phyloP scores from a whole-genome alignment of 2,113 vertebrate species.

The Cryptoleucopteryx plumbea region DNA sequence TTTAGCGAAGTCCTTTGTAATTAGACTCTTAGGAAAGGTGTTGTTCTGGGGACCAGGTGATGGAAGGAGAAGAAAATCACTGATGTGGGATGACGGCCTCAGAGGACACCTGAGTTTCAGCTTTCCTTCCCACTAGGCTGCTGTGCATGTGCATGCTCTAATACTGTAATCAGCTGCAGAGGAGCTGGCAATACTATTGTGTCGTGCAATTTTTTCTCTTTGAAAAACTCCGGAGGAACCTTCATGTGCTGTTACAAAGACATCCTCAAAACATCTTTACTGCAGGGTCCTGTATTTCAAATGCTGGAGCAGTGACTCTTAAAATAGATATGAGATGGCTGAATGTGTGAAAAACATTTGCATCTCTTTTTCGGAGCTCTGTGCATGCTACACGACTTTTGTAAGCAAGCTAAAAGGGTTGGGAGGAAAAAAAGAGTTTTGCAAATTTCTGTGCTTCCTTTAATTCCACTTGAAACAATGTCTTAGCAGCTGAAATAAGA shows the following conservation, averaged over 20 bases:
- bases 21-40: neutral
- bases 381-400: neutral
- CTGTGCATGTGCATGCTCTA: neutral
- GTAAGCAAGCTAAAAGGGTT: neutral
- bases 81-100: neutral
- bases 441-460: neutral
- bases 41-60: neutral
- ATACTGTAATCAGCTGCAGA: neutral
- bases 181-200: neutral
- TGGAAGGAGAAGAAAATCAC: neutral
- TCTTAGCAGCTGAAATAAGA: slow-evolving; percentile 26
- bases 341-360: slow-evolving; percentile 39
- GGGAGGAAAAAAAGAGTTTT: neutral
- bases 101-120: neutral
- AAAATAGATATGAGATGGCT: slow-evolving; percentile 19
- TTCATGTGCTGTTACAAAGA: neutral
- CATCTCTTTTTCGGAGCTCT: neutral
- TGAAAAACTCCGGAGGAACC: neutral
- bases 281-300: neutral
- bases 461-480: neutral
- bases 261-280: neutral
- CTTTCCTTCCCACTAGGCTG: neutral
- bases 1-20: neutral
- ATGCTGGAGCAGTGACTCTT: neutral
- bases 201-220: neutral